Evolutionary conservation across 1,140 invertebrate species (phyloP).

Genomic region (Myzus persicae): DNA sequence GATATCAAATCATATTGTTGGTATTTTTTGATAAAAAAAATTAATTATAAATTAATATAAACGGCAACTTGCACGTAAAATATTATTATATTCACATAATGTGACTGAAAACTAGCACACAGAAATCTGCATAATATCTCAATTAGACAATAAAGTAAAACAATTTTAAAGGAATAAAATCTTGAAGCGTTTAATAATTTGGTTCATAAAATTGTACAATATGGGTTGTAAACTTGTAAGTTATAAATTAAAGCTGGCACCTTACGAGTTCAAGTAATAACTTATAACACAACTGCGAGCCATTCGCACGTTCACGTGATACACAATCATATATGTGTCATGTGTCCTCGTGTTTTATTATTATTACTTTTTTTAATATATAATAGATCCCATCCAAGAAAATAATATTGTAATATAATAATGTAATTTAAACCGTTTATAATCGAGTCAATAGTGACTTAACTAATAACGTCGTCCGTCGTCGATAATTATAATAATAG

Average conservation of each 20-base stretch:
- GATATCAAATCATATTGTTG: too few relatives aligned
- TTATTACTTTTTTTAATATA: neutral
- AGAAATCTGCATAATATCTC: too few relatives aligned
- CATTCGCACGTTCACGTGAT: neutral
- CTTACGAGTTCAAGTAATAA: neutral
- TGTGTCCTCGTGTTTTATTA: conserved; percentile 15
- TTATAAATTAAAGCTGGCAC: neutral
- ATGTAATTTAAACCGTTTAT: neutral
- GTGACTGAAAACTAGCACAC: too few relatives aligned
- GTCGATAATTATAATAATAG: neutral
- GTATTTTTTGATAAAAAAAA: too few relatives aligned
- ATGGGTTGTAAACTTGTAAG: neutral
- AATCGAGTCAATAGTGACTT: neutral
- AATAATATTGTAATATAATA: neutral
- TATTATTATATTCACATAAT: too few relatives aligned
- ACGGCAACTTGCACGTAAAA: too few relatives aligned
- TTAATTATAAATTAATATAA: too few relatives aligned
- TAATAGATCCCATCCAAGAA: neutral
- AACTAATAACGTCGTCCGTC: neutral
- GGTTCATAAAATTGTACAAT: neutral
- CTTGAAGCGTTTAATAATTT: neutral
- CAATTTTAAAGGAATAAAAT: neutral
- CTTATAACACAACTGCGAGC: neutral
- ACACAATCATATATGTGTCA: conserved; percentile 5
- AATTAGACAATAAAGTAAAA: too few relatives aligned